Evolutionary conservation across 1,140 invertebrate species (phyloP), one percentile per base, ranked within the genome.

Genomic region (Trypoxylus dichotomus): DNA sequence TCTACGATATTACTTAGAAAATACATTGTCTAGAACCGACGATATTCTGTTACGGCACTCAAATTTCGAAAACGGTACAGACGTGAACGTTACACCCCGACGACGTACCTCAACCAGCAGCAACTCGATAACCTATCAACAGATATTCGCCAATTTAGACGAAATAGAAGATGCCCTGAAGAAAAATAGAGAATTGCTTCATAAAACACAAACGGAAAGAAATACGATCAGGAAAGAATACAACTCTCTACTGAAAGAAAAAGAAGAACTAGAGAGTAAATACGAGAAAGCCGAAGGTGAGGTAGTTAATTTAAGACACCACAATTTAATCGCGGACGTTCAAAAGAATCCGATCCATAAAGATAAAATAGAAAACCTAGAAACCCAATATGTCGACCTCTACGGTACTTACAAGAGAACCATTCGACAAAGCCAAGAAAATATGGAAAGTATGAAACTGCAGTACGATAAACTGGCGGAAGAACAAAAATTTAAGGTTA

Each of bases 1-100:
- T 24, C 25, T 74, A 42, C 29, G 41, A 74, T 74, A 74, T 74
- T 74, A 74, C n/a, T 74, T 74, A 41, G 72, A 74, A 10, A 74
- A 74, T 25, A 74, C 41, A 6, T 21, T 74, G 15, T 74, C 41
- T 1, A n/a, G 72, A 37, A 74, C 72, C 7, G 72, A 74, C 13
- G 72, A 74, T 74, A 74, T 74, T 21, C 13, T 74, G 32, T 15
- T 37, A 15, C 29, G 41, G 21, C 72, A 74, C n/a, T 41, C 29
- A 29, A 74, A 43, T 74, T 74, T 74, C 29, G 41, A 74, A 37
- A 43, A 15, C n/a, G 32, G 41, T 2, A 74, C 32, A 7, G 72
- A 74, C 32, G 21, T 74, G 10, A 74, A 74, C 19, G 41, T 37
- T 6, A 27, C 29, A 41, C 29, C 41, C 10, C 19, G 41, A 32